Evolutionary conservation across 2,113 vertebrate genomes (phyloP).

Genomic region (Sinocyclocheilus anophthalmus): DNA sequence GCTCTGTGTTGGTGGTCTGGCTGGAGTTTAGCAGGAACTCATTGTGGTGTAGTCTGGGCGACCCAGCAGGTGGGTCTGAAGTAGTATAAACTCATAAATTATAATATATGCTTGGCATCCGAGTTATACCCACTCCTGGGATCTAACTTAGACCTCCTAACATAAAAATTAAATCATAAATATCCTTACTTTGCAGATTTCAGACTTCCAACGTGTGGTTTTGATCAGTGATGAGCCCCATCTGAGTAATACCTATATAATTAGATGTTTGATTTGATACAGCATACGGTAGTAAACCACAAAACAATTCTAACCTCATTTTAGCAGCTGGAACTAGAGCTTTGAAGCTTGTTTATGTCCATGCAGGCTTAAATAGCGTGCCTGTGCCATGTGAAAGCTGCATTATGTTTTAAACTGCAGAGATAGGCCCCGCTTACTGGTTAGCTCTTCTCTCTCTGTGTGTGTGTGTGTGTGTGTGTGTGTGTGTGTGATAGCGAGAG

Average conservation of each 20-base stretch:
- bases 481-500: background rate
- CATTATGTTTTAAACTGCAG: slow-evolving; percentile 29
- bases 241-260: slow-evolving; percentile 11
- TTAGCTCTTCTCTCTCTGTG: slow-evolving; percentile 16
- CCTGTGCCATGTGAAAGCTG: slow-evolving; percentile 28
- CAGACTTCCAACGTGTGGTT: background rate
- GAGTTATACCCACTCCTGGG: slow-evolving; percentile 6
- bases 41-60: slow-evolving; percentile 47
- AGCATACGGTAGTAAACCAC: slow-evolving; percentile 4
- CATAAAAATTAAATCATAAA: background rate
- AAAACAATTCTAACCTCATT: background rate
- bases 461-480: no score
- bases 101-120: slow-evolving; percentile 46
- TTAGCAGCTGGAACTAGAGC: background rate
- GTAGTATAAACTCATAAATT: slow-evolving; percentile 28
- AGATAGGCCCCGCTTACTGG: slow-evolving; percentile 35
- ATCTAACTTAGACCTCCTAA: background rate
- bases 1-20: slow-evolving; percentile 55
- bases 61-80: slow-evolving; percentile 45
- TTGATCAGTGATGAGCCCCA: background rate
- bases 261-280: slow-evolving; percentile 10
- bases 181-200: slow-evolving; percentile 14
- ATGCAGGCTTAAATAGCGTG: slow-evolving; percentile 15
- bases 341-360: background rate
- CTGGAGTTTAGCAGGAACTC: slow-evolving; percentile 33